A percentile compares a stretch with the other conserved stretches of the same genome.
These are phyloP conservation scores for Oophaga sylvatica DNA, from an alignment of 2,797 vertebrate genomes.

Conservation along the genomic window DNA sequence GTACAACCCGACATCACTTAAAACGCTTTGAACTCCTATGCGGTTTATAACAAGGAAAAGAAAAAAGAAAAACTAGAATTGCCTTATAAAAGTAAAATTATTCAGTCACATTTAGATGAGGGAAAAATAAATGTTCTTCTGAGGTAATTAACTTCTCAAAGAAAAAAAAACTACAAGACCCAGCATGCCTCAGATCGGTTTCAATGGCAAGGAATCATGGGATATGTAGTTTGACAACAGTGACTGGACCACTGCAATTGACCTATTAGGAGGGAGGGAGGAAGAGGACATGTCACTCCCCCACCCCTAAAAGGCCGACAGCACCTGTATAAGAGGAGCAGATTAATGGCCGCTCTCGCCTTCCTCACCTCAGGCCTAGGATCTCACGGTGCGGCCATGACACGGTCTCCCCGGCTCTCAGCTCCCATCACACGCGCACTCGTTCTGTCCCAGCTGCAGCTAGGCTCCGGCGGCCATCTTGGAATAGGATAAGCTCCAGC, in stretches of 20 bases:
- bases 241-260: not conserved
- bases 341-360: not conserved
- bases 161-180: slow-evolving; percentile 9
- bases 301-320: not conserved
- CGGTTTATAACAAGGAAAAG: no score
- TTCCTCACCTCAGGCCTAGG: slow-evolving; percentile 31
- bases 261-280: not conserved
- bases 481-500: slow-evolving; percentile 7
- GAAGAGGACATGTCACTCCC: not conserved
- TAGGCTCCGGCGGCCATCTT: slow-evolving; percentile 49
- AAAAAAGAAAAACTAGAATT: no score
- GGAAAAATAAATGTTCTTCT: no score
- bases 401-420: not conserved
- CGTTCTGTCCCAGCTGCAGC: slow-evolving; percentile 8
- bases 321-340: not conserved
- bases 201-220: not conserved
- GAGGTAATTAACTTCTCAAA: not conserved
- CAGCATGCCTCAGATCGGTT: not conserved
- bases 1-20: no score
- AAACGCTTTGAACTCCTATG: no score
- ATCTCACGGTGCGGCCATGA: not conserved
- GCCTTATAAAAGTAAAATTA: no score
- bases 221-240: not conserved
- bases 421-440: not conserved
- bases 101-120: no score